Base-by-base conservation (phyloP, 2,888 invertebrate species). In the Eulithis testata region DNA sequence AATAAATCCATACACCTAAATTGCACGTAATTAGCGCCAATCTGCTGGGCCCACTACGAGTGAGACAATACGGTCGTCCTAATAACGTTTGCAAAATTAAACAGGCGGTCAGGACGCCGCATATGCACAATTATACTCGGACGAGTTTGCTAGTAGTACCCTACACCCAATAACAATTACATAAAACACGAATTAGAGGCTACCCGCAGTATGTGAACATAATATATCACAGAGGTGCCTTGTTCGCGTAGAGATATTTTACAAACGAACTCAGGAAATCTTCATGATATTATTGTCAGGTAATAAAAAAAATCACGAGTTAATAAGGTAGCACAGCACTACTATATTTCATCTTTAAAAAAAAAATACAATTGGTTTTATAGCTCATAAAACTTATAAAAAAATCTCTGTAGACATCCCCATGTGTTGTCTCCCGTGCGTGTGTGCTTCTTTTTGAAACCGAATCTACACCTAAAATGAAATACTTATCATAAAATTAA, bases 31-130 rank as follows among this genome's bases (percentile, higher is more conserved):
- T 55, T 47, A 54, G 27, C 45, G 43, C 50, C 49, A 61, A 61
- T 40, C 54, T 54, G 53, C 54, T 44, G 3, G 21, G 40, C 49
- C 47, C 50, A 14, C 50, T 61, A 4, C 14, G 36, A 44, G 36
- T n/a, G 51, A 49, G 47, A 64, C 57, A 62, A 63, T 57, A 40
- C 47, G 60, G 44, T 47, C 72, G 74, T 73, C 74, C 79, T 87
- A 87, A 88, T 87, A 87, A 87, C 85, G 83, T 89, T 87, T 87
- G 87, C 87, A 89, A 89, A 86, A 89, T 89, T 88, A 84, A 89
- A 87, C 86, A 84, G 77, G 81, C 80, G 79, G 83, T 78, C 76
- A 72, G 76, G 70, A 76, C 69, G 70, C 79, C 74, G 67, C 78
- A 79, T 76, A 83, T 78, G 78, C 78, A 80, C 80, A 80, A 82